phyloP scores from a whole-genome alignment of 2,888 invertebrate genomes.

The Drosophila engyochracea region DNA sequence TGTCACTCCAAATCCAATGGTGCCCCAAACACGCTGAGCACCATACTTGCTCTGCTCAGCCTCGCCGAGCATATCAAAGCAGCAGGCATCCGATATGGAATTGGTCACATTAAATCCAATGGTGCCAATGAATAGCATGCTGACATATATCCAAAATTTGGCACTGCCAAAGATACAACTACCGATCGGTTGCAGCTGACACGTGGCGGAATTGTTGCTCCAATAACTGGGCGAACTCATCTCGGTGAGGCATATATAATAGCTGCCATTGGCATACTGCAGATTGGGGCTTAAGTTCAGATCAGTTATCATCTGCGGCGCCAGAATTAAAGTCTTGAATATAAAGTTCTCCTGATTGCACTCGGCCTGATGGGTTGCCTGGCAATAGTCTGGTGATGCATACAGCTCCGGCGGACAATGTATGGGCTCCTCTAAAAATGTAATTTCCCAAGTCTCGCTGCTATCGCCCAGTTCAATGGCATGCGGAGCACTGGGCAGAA shows the following conservation, averaged over 20 bases:
- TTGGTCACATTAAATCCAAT: conserved; percentile 94
- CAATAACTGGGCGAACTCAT: conserved; percentile 5
- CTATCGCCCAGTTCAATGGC: conserved; percentile 58
- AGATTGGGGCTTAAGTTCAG: conserved; percentile 41
- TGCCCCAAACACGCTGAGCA: conserved; percentile 93
- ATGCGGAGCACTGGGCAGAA: conserved; percentile 86
- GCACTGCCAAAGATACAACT: conserved; percentile 87
- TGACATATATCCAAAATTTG: conserved; percentile 91
- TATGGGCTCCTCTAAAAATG: conserved; percentile 30
- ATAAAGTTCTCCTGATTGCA: conserved; percentile 42
- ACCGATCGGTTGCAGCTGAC: conserved; percentile 50
- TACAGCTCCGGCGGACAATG: conserved; percentile 53
- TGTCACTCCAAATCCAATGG: conserved; percentile 91
- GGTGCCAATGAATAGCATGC: conserved; percentile 90
- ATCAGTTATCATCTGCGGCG: conserved; percentile 18
- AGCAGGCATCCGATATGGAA: conserved; percentile 95
- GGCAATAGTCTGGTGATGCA: conserved; percentile 41
- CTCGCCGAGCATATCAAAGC: conserved; percentile 93
- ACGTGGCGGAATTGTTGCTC: conserved; percentile 36
- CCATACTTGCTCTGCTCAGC: conserved; percentile 90
- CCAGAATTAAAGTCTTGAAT: conserved; percentile 60
- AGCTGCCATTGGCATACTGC: conserved; percentile 47
- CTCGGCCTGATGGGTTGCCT: conserved; percentile 50
- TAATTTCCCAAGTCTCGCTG: conserved; percentile 60
- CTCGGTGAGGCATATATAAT: conserved; percentile 46